phyloP scores from a whole-genome alignment of 2,113 vertebrate species.

The Tachysurus vachellii region DNA sequence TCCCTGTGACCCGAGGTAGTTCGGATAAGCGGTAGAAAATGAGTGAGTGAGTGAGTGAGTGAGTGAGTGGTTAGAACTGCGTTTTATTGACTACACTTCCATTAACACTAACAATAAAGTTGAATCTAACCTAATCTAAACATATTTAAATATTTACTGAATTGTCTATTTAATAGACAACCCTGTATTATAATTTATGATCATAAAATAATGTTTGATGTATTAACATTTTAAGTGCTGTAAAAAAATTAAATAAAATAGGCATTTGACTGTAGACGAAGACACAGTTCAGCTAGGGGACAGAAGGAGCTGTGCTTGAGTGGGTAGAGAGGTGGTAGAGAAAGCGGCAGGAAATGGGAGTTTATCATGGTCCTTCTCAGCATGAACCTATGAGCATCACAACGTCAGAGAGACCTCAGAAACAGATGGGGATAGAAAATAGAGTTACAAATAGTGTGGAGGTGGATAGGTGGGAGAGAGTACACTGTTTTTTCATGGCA shows the following conservation, averaged over 20 bases:
- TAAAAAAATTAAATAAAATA: neutral
- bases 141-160: neutral
- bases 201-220: neutral
- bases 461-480: conserved; percentile 34
- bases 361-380: conserved; percentile 40
- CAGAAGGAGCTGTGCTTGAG: neutral
- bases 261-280: neutral
- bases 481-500: conserved; percentile 21
- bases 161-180: neutral
- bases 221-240: neutral
- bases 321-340: neutral
- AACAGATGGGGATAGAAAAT: neutral
- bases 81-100: no score
- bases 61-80: no score
- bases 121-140: neutral
- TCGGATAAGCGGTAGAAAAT: no score
- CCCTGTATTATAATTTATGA: neutral
- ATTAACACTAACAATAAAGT: neutral
- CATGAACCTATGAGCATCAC: conserved; percentile 2
- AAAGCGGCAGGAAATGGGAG: conserved; percentile 8
- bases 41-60: no score
- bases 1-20: no score
- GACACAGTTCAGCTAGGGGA: conserved; percentile 4
- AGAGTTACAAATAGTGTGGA: conserved; percentile 9
- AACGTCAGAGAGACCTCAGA: neutral